phyloP scores from a whole-genome alignment of 2,113 vertebrate species.

The Pristiophorus japonicus region DNA sequence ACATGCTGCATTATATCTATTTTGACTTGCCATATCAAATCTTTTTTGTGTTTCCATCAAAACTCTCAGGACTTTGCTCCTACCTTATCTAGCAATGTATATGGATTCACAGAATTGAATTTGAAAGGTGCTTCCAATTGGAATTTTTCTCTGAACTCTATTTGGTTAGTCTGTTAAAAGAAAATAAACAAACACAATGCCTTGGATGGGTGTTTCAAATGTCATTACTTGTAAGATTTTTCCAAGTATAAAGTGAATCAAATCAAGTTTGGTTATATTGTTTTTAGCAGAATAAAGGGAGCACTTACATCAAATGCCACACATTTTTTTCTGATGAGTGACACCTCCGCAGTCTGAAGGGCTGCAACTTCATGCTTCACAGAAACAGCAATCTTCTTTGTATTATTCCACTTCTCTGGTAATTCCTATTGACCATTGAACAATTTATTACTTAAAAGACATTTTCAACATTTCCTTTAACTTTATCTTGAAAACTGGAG shows the following conservation, averaged over 20 bases:
- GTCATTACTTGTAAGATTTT: conserved; percentile 13
- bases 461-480: not conserved
- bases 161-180: conserved; percentile 61
- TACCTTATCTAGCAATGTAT: conserved; percentile 61
- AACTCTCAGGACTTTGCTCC: conserved; percentile 18
- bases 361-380: conserved; percentile 65
- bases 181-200: conserved; percentile 19
- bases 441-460: not conserved
- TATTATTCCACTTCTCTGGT: conserved; percentile 62
- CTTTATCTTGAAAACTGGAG: not conserved
- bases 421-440: conserved; percentile 54
- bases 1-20: not conserved
- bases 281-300: conserved; percentile 1
- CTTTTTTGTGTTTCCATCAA: conserved; percentile 1
- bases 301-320: conserved; percentile 58
- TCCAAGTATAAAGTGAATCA: not conserved
- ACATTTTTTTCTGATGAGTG: conserved; percentile 61
- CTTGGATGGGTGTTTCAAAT: conserved; percentile 21
- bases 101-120: conserved; percentile 56
- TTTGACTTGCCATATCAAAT: not conserved
- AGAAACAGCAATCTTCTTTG: conserved; percentile 61
- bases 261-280: not conserved
- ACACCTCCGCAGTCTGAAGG: conserved; percentile 62
- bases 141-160: conserved; percentile 65
- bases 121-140: conserved; percentile 54